Evolutionary conservation across 2,113 vertebrate genomes (phyloP), one percentile per base, ranked within the genome.

Genomic region (Leucoraja erinaceus): DNA sequence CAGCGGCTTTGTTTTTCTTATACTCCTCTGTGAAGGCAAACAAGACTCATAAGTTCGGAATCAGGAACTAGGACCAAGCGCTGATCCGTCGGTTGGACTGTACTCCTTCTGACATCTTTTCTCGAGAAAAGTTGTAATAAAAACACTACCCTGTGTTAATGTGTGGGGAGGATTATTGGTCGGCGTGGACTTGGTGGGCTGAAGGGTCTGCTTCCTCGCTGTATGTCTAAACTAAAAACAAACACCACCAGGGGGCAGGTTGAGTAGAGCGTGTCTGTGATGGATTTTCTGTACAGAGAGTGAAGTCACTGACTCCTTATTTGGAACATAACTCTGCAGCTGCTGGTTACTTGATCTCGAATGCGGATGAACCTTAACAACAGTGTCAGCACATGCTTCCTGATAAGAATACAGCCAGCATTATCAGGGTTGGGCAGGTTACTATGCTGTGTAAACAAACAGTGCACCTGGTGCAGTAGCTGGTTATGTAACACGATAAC

Each of bases 1-100:
- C 88, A 22, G 33, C 66, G 11, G 63, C 31, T 31, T 20, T 68
- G 4, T 47, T 68, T 61, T 91, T 91, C 88, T 18, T 25, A 18
- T 72, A 91, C 66, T 91, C 88, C 63, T 91, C 88, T 91, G 63
- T 72, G 63, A 33, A 91, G 33, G 33, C 12, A 91, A 91, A 70
- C 16, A 38, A 47, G 14, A 70, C 33, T 25, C 33, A 72, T 91
- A 38, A 91, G 20, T 33, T 38, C 88, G 4, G 25, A 66, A 4
- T 12, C 3, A 56, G 59, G 31, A 38, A 5, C 14, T 5, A 90
- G 61, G 8, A 70, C 16, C 31, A 70, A 20, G 61, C 18, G 10
- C 84, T 7, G 25, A 90, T 68, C n/a, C 10, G 28, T 38, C 31
- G 33, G 72, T 22, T 25, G 28, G 22, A 38, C 16, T 47, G 3